Conservation (phyloP, 2,888 invertebrate species). For the Therioaphis trifolii region DNA sequence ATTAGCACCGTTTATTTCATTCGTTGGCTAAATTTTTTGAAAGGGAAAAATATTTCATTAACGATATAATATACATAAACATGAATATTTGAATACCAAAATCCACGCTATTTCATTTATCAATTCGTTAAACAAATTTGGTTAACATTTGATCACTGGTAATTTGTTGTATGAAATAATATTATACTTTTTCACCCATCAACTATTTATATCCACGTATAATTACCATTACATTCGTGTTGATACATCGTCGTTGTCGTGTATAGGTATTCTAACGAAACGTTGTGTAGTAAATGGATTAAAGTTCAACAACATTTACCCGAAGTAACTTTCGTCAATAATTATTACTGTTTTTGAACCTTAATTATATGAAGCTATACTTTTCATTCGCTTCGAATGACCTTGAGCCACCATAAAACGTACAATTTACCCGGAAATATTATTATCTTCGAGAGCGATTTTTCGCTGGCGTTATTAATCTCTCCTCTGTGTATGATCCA, state of each 20-base stretch:
- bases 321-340: neutral
- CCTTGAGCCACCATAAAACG: neutral
- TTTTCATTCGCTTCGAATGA: neutral
- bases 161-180: neutral
- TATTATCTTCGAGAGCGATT: conserved; percentile 2
- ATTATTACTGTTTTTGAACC: neutral
- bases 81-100: neutral
- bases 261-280: neutral
- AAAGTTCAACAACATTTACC: neutral
- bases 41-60: neutral
- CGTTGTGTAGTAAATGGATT: neutral
- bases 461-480: neutral
- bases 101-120: neutral
- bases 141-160: neutral
- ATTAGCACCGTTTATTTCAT: neutral
- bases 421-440: neutral
- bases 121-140: neutral
- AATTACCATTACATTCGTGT: neutral
- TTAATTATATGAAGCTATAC: neutral
- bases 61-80: neutral
- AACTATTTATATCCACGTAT: neutral
- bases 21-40: neutral
- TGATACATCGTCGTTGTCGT: neutral
- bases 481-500: neutral
- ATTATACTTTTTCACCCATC: neutral